phyloP scores from a whole-genome alignment of 1,140 invertebrate genomes.

The Panulirus ornatus region DNA sequence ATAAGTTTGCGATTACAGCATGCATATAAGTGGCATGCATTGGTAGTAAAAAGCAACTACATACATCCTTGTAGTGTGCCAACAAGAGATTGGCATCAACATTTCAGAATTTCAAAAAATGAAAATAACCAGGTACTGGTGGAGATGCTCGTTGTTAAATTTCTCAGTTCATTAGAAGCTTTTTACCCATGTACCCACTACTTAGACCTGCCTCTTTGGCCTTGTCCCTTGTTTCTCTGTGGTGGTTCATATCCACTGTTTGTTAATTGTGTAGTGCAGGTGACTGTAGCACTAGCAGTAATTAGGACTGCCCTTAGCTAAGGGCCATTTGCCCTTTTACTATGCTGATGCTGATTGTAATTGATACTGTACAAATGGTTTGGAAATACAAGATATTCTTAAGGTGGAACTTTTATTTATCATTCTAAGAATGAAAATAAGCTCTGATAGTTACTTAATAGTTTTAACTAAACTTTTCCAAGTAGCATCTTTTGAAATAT shows the following conservation, averaged over 20 bases:
- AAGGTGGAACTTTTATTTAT: not conserved
- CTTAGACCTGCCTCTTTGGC: not conserved
- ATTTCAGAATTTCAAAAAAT: not conserved
- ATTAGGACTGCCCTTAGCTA: not conserved
- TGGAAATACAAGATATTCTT: conserved; percentile 21
- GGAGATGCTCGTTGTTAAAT: not conserved
- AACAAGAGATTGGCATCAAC: not conserved
- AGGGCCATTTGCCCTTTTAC: not conserved
- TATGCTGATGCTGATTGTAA: conserved; percentile 22
- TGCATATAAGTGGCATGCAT: no score
- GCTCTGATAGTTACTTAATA: no score
- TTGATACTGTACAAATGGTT: conserved; percentile 34
- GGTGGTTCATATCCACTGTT: not conserved
- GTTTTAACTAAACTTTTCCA: no score
- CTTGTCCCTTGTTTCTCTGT: not conserved
- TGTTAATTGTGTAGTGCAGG: not conserved
- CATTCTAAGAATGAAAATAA: not conserved
- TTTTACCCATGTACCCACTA: not conserved
- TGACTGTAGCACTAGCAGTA: not conserved
- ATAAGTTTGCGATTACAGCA: no score
- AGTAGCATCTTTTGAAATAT: no score
- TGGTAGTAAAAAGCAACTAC: no score
- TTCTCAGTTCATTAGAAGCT: no score
- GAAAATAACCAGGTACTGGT: not conserved
- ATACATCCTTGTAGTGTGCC: not conserved